Evolutionary conservation across 2,113 vertebrate genomes (phyloP), one percentile per base, ranked within the genome.

Genomic region (Acrocephalus kingi): DNA sequence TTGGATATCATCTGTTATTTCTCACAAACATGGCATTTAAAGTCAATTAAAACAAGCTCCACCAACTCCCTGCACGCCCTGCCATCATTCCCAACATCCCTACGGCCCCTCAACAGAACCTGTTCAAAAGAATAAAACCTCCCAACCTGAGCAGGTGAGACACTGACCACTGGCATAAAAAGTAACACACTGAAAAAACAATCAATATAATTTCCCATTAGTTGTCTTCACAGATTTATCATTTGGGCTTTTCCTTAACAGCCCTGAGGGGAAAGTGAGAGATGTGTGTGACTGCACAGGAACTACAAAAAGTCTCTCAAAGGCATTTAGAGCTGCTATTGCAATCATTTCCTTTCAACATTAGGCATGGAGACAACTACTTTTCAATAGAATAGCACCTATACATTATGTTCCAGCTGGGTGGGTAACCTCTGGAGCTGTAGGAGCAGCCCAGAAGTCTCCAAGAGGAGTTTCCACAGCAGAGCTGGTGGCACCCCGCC

Each of bases 161-260:
- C 13, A 28, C 7, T 71, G 64, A 83, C 61, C 64, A 43, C 45
- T 46, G 13, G 1, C 39, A 55, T 31, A 48, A n/a, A 37, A 87
- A 84, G 82, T 51, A 88, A 73, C 59, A n/a, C 59, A 56, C 52
- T 3, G 51, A 91, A 87, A 90, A 87, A 86, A 86, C 72, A 77
- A 88, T 94, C 90, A n/a, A 67, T 95, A 48, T 37, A 2, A 10
- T 92, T 91, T 87, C 77, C 83, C 76, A 93, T 84, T 87, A 93
- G 67, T n/a, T 89, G 74, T 66, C 91, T 83, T 35, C 52, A 68
- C 55, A 77, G 67, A 86, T 90, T 86, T 80, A 55, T 88, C 72
- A 94, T 85, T 62, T 76, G 48, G 24, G 59, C 35, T 91, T 90
- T 59, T 84, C 75, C 83, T 93, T 31, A 20, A 33, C 87, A 93